Conservation (phyloP, 1,140 invertebrate genomes). For the Macrotrachela quadricornifera region DNA sequence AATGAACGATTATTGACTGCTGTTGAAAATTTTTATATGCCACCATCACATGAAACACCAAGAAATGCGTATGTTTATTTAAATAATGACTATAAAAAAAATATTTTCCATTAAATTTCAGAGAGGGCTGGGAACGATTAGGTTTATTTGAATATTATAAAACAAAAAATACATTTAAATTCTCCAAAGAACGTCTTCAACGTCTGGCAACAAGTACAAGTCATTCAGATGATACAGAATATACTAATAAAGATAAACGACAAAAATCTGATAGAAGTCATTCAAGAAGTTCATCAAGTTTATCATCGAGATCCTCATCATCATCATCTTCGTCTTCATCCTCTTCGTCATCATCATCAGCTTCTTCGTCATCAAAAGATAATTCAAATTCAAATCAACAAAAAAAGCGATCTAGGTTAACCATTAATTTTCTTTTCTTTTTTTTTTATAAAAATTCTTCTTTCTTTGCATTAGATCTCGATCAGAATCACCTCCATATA, state of each 20-base stretch:
- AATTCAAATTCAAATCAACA: too few relatives aligned
- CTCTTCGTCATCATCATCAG: slow-evolving; percentile 10
- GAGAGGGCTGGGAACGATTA: slow-evolving; percentile 90
- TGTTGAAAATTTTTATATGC: slow-evolving; percentile 78
- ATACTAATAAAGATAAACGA: slow-evolving; percentile 28
- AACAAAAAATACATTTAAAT: slow-evolving; percentile 40
- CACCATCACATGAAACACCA: slow-evolving; percentile 72
- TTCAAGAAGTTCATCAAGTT: slow-evolving; percentile 7
- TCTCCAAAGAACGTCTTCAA: neutral
- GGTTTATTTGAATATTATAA: slow-evolving; percentile 91
- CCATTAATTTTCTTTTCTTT: too few relatives aligned
- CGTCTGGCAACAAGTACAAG: too few relatives aligned
- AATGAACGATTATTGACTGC: slow-evolving; percentile 69
- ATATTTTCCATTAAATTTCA: slow-evolving; percentile 28
- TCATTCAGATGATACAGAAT: slow-evolving; percentile 64
- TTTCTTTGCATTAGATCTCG: too few relatives aligned
- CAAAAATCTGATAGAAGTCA: slow-evolving; percentile 7
- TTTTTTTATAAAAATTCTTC: too few relatives aligned
- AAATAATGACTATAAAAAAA: slow-evolving; percentile 1
- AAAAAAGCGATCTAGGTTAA: too few relatives aligned
- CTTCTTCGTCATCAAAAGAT: too few relatives aligned
- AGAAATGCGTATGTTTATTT: slow-evolving; percentile 52
- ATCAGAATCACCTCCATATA: too few relatives aligned
- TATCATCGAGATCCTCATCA: slow-evolving; percentile 4
- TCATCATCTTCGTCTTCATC: slow-evolving; percentile 12